Conservation (phyloP, 2,888 invertebrate genomes). For the Lottia gigantea region DNA sequence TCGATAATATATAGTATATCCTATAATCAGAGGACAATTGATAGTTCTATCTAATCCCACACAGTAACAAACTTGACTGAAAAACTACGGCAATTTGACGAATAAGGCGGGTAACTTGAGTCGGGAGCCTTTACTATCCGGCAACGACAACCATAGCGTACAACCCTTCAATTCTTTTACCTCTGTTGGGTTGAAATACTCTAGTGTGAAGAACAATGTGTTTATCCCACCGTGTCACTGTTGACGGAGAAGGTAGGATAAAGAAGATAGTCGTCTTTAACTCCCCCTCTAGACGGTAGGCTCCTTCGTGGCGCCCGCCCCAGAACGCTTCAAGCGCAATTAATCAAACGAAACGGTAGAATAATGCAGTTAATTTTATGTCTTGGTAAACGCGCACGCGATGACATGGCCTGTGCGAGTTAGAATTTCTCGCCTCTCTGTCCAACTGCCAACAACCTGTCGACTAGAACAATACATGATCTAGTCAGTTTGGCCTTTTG, state of each 20-base stretch:
- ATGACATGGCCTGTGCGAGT: slow-evolving; percentile 12
- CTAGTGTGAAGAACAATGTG: slow-evolving; percentile 17
- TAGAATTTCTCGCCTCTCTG: slow-evolving; percentile 12
- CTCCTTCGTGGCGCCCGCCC: slow-evolving; percentile 21
- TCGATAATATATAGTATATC: slow-evolving; percentile 11
- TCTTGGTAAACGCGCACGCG: slow-evolving; percentile 14
- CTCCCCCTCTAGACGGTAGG: slow-evolving; percentile 21
- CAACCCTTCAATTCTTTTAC: slow-evolving; percentile 19
- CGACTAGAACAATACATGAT: slow-evolving; percentile 8
- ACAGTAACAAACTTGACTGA: not conserved
- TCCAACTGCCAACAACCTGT: slow-evolving; percentile 12
- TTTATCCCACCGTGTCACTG: slow-evolving; percentile 17
- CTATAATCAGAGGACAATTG: slow-evolving; percentile 5
- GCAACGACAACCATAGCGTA: slow-evolving; percentile 13
- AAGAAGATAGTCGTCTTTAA: slow-evolving; percentile 16
- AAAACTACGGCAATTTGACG: not conserved
- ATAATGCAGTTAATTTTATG: slow-evolving; percentile 26
- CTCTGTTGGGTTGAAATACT: slow-evolving; percentile 18
- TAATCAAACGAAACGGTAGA: slow-evolving; percentile 24
- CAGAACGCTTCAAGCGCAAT: slow-evolving; percentile 24
- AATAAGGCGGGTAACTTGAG: slow-evolving; percentile 3
- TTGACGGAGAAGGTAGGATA: slow-evolving; percentile 12
- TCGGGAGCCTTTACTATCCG: slow-evolving; percentile 5
- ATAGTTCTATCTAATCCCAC: not conserved
- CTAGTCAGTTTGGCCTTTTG: slow-evolving; percentile 10